These are phyloP conservation scores for Chroicocephalus ridibundus DNA, from an alignment of 2,113 vertebrate species.

Conservation along the genomic window DNA sequence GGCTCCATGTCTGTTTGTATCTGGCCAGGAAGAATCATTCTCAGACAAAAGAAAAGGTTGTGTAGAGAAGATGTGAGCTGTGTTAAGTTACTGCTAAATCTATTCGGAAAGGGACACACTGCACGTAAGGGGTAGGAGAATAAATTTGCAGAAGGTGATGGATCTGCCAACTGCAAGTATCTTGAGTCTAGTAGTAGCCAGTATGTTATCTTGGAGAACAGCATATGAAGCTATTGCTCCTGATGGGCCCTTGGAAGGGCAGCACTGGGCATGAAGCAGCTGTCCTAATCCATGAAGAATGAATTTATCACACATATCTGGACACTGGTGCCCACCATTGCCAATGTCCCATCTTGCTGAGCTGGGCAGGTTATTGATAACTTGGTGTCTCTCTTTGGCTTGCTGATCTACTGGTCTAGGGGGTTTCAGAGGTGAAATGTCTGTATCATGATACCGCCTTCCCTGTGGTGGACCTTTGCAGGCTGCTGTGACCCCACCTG, in stretches of 20 bases:
- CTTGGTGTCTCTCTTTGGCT: neutral
- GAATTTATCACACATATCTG: neutral
- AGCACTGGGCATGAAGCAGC: neutral
- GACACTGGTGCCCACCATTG: neutral
- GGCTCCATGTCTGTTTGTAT: neutral
- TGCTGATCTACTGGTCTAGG: neutral
- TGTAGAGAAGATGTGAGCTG: neutral
- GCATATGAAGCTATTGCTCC: neutral
- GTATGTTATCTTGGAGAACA: neutral
- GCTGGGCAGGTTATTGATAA: neutral
- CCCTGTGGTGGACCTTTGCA: neutral
- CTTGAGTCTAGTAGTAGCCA: neutral
- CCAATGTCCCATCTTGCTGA: neutral
- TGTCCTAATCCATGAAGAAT: neutral
- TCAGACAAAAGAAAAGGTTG: neutral
- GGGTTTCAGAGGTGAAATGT: neutral
- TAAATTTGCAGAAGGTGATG: neutral
- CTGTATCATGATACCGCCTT: neutral
- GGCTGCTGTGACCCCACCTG: neutral
- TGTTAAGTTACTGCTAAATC: neutral
- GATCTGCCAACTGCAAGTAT: neutral
- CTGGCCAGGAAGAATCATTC: neutral
- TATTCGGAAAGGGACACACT: neutral
- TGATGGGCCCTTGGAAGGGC: neutral
- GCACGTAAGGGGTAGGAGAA: neutral